A percentile compares a stretch with the other conserved stretches of the same genome.
Conservation (phyloP, 1,140 invertebrate species). For the Trichomalopsis sarcophagae region DNA sequence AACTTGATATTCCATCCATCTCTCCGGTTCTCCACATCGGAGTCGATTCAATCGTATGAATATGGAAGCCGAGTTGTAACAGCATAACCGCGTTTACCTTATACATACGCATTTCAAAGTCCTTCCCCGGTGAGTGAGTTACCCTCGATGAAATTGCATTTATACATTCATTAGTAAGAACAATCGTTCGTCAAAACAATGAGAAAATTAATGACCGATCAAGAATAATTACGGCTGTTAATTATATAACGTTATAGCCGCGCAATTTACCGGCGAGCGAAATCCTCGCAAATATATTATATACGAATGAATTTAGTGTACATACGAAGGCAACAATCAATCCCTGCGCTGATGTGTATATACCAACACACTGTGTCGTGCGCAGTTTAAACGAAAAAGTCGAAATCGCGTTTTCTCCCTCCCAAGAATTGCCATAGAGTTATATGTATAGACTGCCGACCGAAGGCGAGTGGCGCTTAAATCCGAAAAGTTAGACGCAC, state of each 20-base stretch:
- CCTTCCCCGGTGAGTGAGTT: no score
- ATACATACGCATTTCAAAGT: no score
- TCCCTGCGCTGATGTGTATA: no score
- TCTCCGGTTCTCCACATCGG: no score
- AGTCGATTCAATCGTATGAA: no score
- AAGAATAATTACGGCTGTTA: not conserved
- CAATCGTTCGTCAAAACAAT: not conserved
- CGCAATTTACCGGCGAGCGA: not conserved
- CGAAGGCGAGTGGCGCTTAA: not conserved
- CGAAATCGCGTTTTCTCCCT: not conserved
- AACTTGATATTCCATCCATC: no score
- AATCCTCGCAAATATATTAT: not conserved
- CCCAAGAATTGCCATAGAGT: not conserved
- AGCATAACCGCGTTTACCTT: no score
- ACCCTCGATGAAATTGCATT: no score
- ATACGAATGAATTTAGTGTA: not conserved
- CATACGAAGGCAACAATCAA: no score
- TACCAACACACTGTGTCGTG: no score
- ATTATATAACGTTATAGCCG: not conserved
- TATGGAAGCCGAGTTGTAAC: no score
- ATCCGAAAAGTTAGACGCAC: slow-evolving; percentile 31
- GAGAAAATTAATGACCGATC: not conserved
- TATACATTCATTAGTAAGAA: not conserved
- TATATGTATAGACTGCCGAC: not conserved
- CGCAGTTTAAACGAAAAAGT: not conserved